Base-by-base conservation (phyloP, 2,797 vertebrate species). In the Lycodopsis pacificus region DNA sequence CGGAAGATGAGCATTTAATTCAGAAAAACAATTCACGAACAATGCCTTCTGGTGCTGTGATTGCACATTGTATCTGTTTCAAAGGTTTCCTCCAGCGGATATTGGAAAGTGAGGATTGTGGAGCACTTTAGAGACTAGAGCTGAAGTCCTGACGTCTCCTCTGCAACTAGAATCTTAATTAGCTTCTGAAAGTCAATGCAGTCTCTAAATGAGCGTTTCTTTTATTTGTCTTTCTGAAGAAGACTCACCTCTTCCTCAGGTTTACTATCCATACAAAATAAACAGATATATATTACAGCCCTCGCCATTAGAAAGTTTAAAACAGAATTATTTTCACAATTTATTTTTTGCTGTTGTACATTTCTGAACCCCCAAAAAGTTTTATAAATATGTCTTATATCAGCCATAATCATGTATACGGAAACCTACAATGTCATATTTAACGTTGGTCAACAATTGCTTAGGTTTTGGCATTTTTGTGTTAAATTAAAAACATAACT, bases 1-100 rank as follows among this genome's bases (percentile, higher is more conserved):
- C 15, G 46, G 49, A 51, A 69, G 58, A 76, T 64, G 69, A 77
- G 54, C 15, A n/a, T 76, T 75, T 70, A 20, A 58, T 68, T 76
- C n/a, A 44, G 36, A 71, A 64, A 84, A 84, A 72, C 71, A 78
- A 65, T 75, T 71, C 22, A 22, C 4, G 1, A 1, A 51, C 54
- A 53, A 58, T 32, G 0, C 13, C 32, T 38, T 48, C 5, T 63
- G 19, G 7, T 48, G 49, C 13, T 44, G 17, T 32, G 54, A 65
- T 64, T 22, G 1, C 72, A 32, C 2, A 3, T 8, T 65, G 65
- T 49, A 15, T 62, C 42, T 72, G 19, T 62, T 34, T 36, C n/a
- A 2, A 19, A n/a, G 14, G 2, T 17, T 57, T 25, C 42, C 15
- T 19, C 7, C n/a, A 11, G 8, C n/a, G 5, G 20, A 17, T 22